These are phyloP conservation scores for Dallia pectoralis DNA, from an alignment of 2,797 vertebrate species.

Conservation along the genomic window DNA sequence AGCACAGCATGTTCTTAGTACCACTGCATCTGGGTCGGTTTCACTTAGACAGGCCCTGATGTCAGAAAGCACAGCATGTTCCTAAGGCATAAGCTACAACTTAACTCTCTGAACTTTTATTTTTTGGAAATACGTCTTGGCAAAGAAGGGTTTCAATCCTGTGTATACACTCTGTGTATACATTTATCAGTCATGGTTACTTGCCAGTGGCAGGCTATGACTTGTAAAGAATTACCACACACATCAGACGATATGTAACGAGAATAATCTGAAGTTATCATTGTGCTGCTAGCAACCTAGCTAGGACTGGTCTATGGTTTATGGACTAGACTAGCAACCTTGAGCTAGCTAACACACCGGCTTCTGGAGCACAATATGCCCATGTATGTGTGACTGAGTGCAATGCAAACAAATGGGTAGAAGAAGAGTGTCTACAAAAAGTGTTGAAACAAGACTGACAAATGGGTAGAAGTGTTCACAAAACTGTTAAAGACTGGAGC, in stretches of 20 bases:
- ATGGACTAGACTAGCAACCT: too few species aligned
- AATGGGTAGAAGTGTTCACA: too few species aligned
- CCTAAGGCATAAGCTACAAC: background rate
- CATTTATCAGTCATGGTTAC: background rate
- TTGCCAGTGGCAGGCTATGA: background rate
- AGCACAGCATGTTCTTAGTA: too few species aligned
- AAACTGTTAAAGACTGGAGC: too few species aligned
- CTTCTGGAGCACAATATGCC: too few species aligned
- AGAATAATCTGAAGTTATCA: background rate
- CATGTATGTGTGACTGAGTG: too few species aligned
- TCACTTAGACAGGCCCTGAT: background rate
- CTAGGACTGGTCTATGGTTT: too few species aligned
- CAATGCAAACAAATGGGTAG: too few species aligned
- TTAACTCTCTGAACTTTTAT: background rate
- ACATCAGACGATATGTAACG: background rate
- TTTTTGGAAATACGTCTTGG: background rate
- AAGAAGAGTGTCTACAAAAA: too few species aligned
- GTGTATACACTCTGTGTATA: background rate
- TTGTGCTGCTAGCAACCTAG: background rate
- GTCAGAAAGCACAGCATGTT: background rate
- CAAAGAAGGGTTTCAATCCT: background rate
- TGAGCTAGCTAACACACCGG: background rate
- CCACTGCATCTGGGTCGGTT: too few species aligned
- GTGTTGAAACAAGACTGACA: too few species aligned
- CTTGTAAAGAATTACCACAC: background rate